Evolutionary conservation across 2,113 vertebrate species (phyloP).

Genomic region (Trochalopteron elliotii): DNA sequence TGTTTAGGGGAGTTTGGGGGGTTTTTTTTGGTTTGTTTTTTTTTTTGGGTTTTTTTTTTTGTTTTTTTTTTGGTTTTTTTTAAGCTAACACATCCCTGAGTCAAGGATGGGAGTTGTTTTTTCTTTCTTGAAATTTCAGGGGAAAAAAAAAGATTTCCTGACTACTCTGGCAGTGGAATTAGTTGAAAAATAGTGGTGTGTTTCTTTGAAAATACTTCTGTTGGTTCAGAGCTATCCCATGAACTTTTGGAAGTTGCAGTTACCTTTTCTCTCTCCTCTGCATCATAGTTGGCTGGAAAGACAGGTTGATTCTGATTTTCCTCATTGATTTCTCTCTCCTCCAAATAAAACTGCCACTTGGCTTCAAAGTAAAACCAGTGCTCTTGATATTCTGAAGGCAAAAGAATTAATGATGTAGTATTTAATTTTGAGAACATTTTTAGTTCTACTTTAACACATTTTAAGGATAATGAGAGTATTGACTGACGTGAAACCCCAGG

Average conservation of each 20-base stretch:
- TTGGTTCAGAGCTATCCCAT: background rate
- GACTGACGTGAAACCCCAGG: background rate
- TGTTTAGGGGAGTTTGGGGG: too few species aligned
- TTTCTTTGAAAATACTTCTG: background rate
- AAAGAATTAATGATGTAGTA: background rate
- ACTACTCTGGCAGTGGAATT: background rate
- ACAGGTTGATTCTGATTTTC: conserved; percentile 81
- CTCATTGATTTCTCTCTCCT: conserved; percentile 87
- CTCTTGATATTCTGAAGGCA: conserved; percentile 89
- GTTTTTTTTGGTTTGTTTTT: too few species aligned
- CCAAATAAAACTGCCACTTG: conserved; percentile 97
- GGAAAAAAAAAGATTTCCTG: background rate
- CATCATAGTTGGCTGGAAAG: conserved; percentile 83
- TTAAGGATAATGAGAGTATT: background rate
- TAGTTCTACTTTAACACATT: background rate
- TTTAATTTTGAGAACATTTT: background rate
- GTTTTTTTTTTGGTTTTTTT: background rate
- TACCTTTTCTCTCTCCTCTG: conserved; percentile 91
- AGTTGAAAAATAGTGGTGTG: background rate
- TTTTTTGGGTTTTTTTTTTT: too few species aligned
- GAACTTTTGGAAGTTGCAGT: background rate
- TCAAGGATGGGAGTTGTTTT: background rate
- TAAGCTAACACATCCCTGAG: background rate
- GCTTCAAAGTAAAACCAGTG: conserved; percentile 99
- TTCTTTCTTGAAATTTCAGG: background rate